Base-by-base conservation (phyloP, 2,113 vertebrate genomes). In the Melanerpes aurifrons region DNA sequence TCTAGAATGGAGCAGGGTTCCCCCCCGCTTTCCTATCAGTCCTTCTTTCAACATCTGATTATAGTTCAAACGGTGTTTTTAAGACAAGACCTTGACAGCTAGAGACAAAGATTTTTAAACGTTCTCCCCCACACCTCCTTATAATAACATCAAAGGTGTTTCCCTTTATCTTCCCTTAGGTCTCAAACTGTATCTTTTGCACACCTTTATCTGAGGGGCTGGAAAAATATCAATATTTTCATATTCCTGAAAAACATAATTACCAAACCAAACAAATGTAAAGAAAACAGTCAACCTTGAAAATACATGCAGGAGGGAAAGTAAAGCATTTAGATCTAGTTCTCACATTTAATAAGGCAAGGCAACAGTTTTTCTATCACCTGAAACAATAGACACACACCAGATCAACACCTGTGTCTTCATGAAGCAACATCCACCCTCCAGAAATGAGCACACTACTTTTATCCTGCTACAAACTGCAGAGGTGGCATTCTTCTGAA, bases 401-500 rank as follows among this genome's bases (percentile, higher is more conserved):
- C 28, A 61, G 16, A 73, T 54, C 37, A 90, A 89, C 86, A 92
- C 16, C 73, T 67, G 4, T 15, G 31, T 32, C 35, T 71, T 82
- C 69, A 40, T 76, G 57, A 85, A 63, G 28, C 73, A 70, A 54
- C 47, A 32, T 17, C 68, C 78, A 93, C 83, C 29, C 61, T 83
- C 62, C 81, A 89, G 54, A 79, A 86, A 86, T 12, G 50, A 85
- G 45, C 91, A 83, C 74, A 24, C 24, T 61, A 8, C 22, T 63
- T 80, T 66, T 40, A 86, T 58, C 45, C 35, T n/a, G 21, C 48
- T 56, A 24, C 45, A 72, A 63, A 54, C 16, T 17, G 31, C 32
- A 71, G 48, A 64, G 12, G 20, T 29, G 6, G 40, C 32, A 48
- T 66, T 94, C 63, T 85, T 91, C 79, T 89, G 71, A 95, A 94